phyloP scores from a whole-genome alignment of 2,113 vertebrate genomes.

The Ophthalmolycus amberensis region DNA sequence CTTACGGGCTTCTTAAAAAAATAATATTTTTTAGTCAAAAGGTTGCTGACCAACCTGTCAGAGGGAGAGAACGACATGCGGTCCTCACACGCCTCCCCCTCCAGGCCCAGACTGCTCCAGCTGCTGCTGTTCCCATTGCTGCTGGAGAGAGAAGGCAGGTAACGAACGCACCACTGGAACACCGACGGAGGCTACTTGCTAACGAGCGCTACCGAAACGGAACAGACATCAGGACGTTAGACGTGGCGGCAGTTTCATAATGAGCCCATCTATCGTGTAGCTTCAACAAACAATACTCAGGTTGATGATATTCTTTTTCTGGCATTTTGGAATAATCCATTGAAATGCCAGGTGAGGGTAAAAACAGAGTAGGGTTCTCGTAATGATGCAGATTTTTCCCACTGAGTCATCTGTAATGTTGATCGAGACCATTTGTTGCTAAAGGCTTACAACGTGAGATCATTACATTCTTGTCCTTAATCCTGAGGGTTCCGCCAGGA shows the following conservation, averaged over 20 bases:
- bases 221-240: constrained; percentile 23
- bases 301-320: constrained; percentile 2
- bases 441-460: constrained; percentile 49
- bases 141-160: constrained; percentile 87
- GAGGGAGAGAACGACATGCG: constrained; percentile 97
- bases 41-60: constrained; percentile 93
- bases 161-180: constrained; percentile 35
- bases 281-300: constrained; percentile 32
- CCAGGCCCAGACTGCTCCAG: constrained; percentile 99
- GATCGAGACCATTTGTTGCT: constrained; percentile 39
- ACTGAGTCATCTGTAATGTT: constrained; percentile 33
- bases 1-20: constrained; percentile 46
- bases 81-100: constrained; percentile 98
- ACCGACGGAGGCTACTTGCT: background rate
- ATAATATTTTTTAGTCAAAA: background rate
- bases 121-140: constrained; percentile 99
- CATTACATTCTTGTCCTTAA: constrained; percentile 52
- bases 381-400: constrained; percentile 37
- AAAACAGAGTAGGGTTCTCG: constrained; percentile 28
- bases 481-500: constrained; percentile 45
- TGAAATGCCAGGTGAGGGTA: constrained; percentile 40
- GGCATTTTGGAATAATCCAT: constrained; percentile 33
- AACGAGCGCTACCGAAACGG: background rate
- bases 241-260: constrained; percentile 17
- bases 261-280: constrained; percentile 4